Evolutionary conservation across 2,797 vertebrate species (phyloP).

Genomic region (Epinephelus awoara): DNA sequence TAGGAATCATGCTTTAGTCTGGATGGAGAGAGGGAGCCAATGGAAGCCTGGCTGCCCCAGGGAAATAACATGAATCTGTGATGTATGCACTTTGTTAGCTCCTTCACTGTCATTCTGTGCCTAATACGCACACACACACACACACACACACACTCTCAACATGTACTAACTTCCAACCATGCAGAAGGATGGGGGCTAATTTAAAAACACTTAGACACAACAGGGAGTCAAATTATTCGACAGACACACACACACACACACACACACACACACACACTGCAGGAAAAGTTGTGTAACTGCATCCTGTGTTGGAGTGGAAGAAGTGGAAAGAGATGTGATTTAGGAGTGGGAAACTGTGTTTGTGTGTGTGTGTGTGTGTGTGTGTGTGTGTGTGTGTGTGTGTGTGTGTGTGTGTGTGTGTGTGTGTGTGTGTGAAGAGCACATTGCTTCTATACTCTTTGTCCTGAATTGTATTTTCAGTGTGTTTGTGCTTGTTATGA

Average conservation of each 20-base stretch:
- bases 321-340: neutral
- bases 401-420: neutral
- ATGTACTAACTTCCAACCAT: slow-evolving; percentile 24
- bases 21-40: slow-evolving; percentile 9
- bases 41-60: slow-evolving; percentile 8
- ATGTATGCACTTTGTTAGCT: neutral
- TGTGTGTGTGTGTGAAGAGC: neutral
- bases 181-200: slow-evolving; percentile 33
- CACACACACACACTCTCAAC: neutral
- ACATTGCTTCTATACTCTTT: neutral
- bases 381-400: neutral
- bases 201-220: slow-evolving; percentile 35
- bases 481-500: slow-evolving; percentile 6
- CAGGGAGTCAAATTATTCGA: slow-evolving; percentile 8
- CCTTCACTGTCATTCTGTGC: slow-evolving; percentile 26
- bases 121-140: neutral
- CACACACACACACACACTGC: neutral
- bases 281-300: slow-evolving; percentile 21
- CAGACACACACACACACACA: slow-evolving; percentile 8
- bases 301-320: slow-evolving; percentile 16
- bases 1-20: neutral
- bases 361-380: neutral
- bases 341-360: neutral
- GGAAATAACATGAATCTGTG: slow-evolving; percentile 42
- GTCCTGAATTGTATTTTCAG: neutral